A percentile compares a stretch with the other conserved stretches of the same genome.
Evolutionary conservation across 2,888 invertebrate species (phyloP).

Genomic region (Tetheella fluctuosa): DNA sequence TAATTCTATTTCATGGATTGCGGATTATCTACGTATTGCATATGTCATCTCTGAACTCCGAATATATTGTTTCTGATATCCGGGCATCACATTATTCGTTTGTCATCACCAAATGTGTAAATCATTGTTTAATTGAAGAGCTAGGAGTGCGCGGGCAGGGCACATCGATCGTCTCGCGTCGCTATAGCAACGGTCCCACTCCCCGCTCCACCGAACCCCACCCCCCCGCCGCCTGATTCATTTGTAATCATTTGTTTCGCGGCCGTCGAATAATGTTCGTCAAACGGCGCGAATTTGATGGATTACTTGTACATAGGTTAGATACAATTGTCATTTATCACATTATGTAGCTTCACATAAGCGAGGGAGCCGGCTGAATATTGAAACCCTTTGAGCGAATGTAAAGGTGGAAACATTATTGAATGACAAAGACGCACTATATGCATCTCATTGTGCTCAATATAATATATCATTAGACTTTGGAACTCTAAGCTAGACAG

Average conservation of each 20-base stretch:
- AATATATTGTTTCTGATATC: constrained; percentile 28
- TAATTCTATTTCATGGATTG: neutral
- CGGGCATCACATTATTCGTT: constrained; percentile 49
- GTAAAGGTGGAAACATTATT: neutral
- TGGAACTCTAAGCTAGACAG: neutral
- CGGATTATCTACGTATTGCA: neutral
- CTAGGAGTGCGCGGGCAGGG: constrained; percentile 47
- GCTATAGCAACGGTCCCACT: constrained; percentile 65
- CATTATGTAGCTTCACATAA: neutral
- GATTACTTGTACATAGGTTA: constrained; percentile 54
- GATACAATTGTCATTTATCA: constrained; percentile 44
- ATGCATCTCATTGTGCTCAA: neutral
- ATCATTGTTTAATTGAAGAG: constrained; percentile 81
- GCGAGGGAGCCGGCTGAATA: neutral
- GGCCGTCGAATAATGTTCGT: constrained; percentile 49
- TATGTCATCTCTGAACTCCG: neutral
- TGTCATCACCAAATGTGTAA: constrained; percentile 72
- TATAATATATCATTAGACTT: too few species aligned
- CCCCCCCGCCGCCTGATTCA: constrained; percentile 64
- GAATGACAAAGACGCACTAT: neutral
- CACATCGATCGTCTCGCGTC: constrained; percentile 80
- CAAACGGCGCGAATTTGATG: constrained; percentile 76
- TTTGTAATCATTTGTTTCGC: constrained; percentile 84
- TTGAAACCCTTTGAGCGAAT: neutral
- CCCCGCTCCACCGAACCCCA: constrained; percentile 42